Conservation (phyloP, 2,888 invertebrate species). For the Busseola fusca region DNA sequence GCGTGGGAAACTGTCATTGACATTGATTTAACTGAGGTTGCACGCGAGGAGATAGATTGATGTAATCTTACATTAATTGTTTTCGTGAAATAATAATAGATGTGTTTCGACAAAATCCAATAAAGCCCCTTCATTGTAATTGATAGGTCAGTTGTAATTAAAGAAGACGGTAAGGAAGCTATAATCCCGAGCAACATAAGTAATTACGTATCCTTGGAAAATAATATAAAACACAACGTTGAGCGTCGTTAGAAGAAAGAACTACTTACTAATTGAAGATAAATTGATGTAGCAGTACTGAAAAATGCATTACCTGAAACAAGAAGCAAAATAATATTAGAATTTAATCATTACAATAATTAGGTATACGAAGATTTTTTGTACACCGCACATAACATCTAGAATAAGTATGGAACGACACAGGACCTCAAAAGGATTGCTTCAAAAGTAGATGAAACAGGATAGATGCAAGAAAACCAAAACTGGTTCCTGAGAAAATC, state of each 20-base stretch:
- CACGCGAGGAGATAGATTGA: conserved; percentile 44
- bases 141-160: neutral
- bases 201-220: neutral
- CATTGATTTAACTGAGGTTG: conserved; percentile 51
- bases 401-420: neutral
- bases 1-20: conserved; percentile 60
- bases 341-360: neutral
- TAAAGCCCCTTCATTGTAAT: neutral
- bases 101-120: neutral
- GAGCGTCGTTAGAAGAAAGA: neutral
- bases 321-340: conserved; percentile 7
- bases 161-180: neutral
- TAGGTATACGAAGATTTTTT: neutral
- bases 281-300: neutral
- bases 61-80: conserved; percentile 49
- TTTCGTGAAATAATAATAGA: conserved; percentile 20
- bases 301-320: conserved; percentile 43
- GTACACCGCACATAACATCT: neutral
- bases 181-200: neutral
- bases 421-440: neutral
- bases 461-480: neutral
- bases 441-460: neutral
- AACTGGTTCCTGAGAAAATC: neutral
- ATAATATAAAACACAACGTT: neutral
- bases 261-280: conserved; percentile 7